phyloP scores from a whole-genome alignment of 2,888 invertebrate genomes.

The Onchidella celtica region DNA sequence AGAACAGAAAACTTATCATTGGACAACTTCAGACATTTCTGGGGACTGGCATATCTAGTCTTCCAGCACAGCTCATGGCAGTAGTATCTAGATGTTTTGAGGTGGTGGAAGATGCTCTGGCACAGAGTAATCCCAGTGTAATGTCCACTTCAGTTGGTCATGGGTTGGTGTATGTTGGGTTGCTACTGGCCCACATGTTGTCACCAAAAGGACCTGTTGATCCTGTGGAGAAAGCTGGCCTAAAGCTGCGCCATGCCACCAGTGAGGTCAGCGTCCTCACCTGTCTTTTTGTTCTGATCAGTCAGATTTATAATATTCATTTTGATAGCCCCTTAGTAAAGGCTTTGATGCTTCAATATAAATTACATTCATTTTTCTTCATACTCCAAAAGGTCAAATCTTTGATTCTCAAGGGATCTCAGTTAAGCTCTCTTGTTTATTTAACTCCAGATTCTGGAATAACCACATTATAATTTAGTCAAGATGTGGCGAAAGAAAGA shows the following conservation, averaged over 20 bases:
- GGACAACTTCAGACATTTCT: constrained; percentile 12
- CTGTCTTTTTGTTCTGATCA: too few relatives aligned
- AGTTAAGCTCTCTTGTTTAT: too few relatives aligned
- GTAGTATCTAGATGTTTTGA: constrained; percentile 44
- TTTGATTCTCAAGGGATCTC: too few relatives aligned
- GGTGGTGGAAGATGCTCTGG: constrained; percentile 37
- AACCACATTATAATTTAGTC: too few relatives aligned
- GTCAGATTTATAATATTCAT: too few relatives aligned
- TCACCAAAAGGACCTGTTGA: constrained; percentile 87
- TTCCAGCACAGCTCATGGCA: constrained; percentile 4
- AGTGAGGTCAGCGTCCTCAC: constrained; percentile 86
- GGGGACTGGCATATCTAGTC: background rate
- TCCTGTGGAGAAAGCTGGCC: constrained; percentile 88
- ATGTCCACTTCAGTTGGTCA: constrained; percentile 51
- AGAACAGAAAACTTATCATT: background rate
- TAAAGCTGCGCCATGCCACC: constrained; percentile 86
- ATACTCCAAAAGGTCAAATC: too few relatives aligned
- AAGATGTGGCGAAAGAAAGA: too few relatives aligned
- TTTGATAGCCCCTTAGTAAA: too few relatives aligned
- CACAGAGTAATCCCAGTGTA: background rate
- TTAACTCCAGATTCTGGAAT: too few relatives aligned
- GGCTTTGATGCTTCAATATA: too few relatives aligned
- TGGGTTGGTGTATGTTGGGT: constrained; percentile 67
- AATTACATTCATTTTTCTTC: too few relatives aligned
- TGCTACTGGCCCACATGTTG: constrained; percentile 64